phyloP scores from a whole-genome alignment of 2,797 vertebrate species.

The Typhlichthys eigenmanni region DNA sequence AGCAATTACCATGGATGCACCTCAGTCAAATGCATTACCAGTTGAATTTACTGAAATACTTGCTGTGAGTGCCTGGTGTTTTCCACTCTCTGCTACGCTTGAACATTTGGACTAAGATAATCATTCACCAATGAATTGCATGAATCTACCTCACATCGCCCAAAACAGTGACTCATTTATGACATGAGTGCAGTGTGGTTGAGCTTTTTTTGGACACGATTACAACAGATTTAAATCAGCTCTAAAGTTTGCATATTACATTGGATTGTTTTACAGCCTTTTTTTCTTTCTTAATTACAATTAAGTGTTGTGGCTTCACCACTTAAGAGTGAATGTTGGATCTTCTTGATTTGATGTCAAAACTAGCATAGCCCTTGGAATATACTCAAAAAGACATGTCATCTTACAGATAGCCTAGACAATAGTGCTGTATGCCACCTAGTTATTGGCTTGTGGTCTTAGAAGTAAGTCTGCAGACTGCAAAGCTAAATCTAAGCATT shows the following conservation, averaged over 20 bases:
- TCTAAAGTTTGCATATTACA: conserved; percentile 78
- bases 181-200: conserved; percentile 35
- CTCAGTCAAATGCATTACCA: conserved; percentile 68
- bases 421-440: conserved; percentile 29
- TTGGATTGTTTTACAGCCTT: conserved; percentile 74
- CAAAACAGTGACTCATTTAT: conserved; percentile 51
- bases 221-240: conserved; percentile 48
- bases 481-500: conserved; percentile 69
- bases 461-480: conserved; percentile 57
- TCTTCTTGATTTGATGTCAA: conserved; percentile 58
- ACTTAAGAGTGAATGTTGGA: conserved; percentile 60
- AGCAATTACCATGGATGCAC: conserved; percentile 69
- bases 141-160: conserved; percentile 48
- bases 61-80: conserved; percentile 47
- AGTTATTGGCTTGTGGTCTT: conserved; percentile 51
- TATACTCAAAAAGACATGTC: conserved; percentile 65
- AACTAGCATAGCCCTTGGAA: conserved; percentile 79
- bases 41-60: conserved; percentile 44
- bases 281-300: conserved; percentile 30
- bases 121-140: conserved; percentile 33
- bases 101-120: conserved; percentile 46
- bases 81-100: conserved; percentile 43
- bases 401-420: conserved; percentile 40
- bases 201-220: conserved; percentile 33
- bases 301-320: conserved; percentile 48